A percentile compares a stretch with the other conserved stretches of the same genome.
These are phyloP conservation scores for Electrophaes corylata DNA, from an alignment of 2,888 invertebrate genomes.

Conservation along the genomic window DNA sequence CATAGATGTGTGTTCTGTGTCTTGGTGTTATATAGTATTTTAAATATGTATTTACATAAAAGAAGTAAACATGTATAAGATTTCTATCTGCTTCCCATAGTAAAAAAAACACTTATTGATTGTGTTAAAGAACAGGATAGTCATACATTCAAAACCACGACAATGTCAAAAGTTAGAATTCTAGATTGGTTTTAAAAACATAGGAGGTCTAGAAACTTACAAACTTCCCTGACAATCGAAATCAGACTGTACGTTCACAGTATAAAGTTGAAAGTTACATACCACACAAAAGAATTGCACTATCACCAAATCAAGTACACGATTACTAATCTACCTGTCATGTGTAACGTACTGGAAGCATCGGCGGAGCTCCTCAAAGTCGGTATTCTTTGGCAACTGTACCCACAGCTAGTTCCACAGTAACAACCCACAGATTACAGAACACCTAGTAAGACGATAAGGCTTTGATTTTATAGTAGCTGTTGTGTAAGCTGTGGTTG, in stretches of 20 bases:
- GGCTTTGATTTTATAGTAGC: constrained; percentile 11
- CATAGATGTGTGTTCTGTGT: too few relatives aligned
- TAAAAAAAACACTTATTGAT: too few relatives aligned
- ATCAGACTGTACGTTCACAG: neutral
- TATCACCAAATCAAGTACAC: constrained; percentile 16
- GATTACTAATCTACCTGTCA: constrained; percentile 36
- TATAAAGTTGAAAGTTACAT: constrained; percentile 5
- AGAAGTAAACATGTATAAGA: too few relatives aligned
- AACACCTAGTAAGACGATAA: constrained; percentile 6
- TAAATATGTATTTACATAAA: too few relatives aligned
- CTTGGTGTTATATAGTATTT: too few relatives aligned
- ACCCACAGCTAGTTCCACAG: constrained; percentile 9
- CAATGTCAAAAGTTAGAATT: too few relatives aligned
- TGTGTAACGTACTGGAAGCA: constrained; percentile 39
- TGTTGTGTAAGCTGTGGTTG: constrained; percentile 16
- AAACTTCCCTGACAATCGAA: neutral
- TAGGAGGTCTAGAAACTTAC: neutral
- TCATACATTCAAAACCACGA: too few relatives aligned
- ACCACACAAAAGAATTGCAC: constrained; percentile 19
- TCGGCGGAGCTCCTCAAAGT: constrained; percentile 23
- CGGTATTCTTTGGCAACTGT: constrained; percentile 35
- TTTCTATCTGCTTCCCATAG: too few relatives aligned
- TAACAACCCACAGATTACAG: constrained; percentile 7
- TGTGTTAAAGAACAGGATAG: too few relatives aligned
- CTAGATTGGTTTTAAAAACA: neutral